A percentile compares a stretch with the other conserved stretches of the same genome.
These are phyloP conservation scores for Fulica atra DNA, from an alignment of 2,113 vertebrate genomes.

Conservation along the genomic window DNA sequence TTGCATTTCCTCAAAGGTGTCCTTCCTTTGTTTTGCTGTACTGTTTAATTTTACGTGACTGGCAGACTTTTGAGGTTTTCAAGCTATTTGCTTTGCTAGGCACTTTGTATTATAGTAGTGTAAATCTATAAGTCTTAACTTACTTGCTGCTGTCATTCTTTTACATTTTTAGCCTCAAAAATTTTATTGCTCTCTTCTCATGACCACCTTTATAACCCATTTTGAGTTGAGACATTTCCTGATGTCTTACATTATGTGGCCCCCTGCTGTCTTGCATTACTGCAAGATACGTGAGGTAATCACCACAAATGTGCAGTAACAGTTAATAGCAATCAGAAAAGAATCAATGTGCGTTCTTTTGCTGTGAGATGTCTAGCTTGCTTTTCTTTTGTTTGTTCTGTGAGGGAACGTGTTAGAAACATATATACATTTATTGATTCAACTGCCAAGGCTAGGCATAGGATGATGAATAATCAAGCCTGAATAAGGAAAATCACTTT, in stretches of 20 bases:
- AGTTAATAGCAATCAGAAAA: background rate
- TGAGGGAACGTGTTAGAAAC: background rate
- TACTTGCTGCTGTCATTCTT: background rate
- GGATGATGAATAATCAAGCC: background rate
- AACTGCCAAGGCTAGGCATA: background rate
- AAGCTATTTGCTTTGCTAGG: background rate
- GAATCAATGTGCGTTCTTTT: background rate
- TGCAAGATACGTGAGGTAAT: background rate
- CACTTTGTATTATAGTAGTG: accelerated
- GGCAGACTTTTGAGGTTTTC: background rate
- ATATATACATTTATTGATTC: background rate
- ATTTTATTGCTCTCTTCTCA: background rate
- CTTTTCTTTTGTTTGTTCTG: background rate
- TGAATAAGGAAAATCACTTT: background rate
- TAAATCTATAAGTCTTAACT: background rate
- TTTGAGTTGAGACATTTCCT: background rate
- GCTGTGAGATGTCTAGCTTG: background rate
- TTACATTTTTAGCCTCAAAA: background rate
- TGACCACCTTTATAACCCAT: background rate
- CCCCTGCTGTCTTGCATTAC: background rate
- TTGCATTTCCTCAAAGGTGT: background rate
- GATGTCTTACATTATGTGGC: slow-evolving; percentile 40
- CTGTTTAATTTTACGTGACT: background rate
- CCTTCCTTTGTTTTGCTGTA: background rate
- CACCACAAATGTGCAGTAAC: background rate